Evolutionary conservation across 1,140 invertebrate genomes (phyloP), one percentile per base, ranked within the genome.

Genomic region (Leptopilina boulardi): DNA sequence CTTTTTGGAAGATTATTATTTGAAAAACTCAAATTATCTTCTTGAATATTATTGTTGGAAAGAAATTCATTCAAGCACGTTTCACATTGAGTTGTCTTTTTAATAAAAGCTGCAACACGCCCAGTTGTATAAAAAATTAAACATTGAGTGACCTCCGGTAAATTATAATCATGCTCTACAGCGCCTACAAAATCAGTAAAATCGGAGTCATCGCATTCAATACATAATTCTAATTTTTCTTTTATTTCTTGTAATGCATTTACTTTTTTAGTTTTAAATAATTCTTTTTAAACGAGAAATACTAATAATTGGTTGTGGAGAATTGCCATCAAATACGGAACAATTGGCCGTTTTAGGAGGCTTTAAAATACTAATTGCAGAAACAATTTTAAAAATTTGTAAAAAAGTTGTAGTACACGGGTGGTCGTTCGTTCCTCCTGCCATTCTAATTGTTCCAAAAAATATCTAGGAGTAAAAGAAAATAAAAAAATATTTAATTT

Each of bases 41-140:
- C 18, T 21, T 21, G 4, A 56, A 56, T 56, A 9, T 6, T 23
- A 23, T 19, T 6, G 6, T 8, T 11, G 0, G 51, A 56, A 0
- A 56, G 51, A 56, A 56, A 56, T 21, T 18, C 19, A 4, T 23
- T 56, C 19, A 56, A 56, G n/a, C 51, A 56, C 5, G 18, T 23
- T 56, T 19, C 18, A 10, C 51, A 56, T 10, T 56, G 18, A 2
- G 21, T 56, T 13, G 15, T n/a, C 15, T 47, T 47, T n/a, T 47
- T 47, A 11, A 47, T 47, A 47, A 47, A 47, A n/a, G 51, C 51
- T 21, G 51, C 10, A 21, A 56, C 8, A 8, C 51, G 51, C 2
- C 51, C 51, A 56, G 51, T 56, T 8, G 51, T 56, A 56, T 56
- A 56, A 56, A 56, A 56, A 21, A 56, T 56, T 11, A 56, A 23